These are phyloP conservation scores for Dufourea novaeangliae DNA, from an alignment of 1,140 invertebrate genomes.

Conservation along the genomic window DNA sequence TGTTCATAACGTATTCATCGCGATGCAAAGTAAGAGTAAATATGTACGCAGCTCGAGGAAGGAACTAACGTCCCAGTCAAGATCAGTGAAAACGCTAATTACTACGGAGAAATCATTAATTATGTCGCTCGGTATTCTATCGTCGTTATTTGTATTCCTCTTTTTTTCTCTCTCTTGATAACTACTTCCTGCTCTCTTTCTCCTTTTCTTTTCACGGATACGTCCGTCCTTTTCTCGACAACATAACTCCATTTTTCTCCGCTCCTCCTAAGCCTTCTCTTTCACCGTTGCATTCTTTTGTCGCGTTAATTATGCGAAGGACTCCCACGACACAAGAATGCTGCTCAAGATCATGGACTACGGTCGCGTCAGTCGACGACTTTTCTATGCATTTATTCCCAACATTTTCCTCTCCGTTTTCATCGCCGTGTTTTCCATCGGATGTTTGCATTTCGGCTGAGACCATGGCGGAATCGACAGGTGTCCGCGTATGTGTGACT, in stretches of 20 bases:
- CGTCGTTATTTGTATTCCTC: conserved; percentile 34
- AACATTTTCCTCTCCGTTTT: conserved; percentile 48
- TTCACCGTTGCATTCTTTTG: conserved; percentile 69
- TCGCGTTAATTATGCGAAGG: conserved; percentile 76
- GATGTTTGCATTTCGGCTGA: background rate
- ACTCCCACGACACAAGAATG: conserved; percentile 74
- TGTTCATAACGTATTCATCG: conserved; percentile 36
- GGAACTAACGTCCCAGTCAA: conserved; percentile 67
- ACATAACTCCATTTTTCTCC: background rate
- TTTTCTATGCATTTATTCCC: conserved; percentile 60
- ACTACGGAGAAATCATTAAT: conserved; percentile 77
- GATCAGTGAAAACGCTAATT: conserved; percentile 79
- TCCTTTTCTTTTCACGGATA: background rate
- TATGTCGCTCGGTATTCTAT: conserved; percentile 68
- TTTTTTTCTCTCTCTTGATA: conserved; percentile 6
- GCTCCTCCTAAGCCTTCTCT: conserved; percentile 42
- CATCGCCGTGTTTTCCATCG: background rate
- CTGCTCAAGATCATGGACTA: conserved; percentile 76
- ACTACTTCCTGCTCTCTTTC: too few species aligned
- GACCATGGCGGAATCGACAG: conserved; percentile 1
- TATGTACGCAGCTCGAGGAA: conserved; percentile 51
- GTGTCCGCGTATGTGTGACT: background rate
- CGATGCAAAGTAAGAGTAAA: conserved; percentile 60
- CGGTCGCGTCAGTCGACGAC: conserved; percentile 60
- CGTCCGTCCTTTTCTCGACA: conserved; percentile 42